Conservation (phyloP, 2,113 vertebrate species). For the Rafetus swinhoei region DNA sequence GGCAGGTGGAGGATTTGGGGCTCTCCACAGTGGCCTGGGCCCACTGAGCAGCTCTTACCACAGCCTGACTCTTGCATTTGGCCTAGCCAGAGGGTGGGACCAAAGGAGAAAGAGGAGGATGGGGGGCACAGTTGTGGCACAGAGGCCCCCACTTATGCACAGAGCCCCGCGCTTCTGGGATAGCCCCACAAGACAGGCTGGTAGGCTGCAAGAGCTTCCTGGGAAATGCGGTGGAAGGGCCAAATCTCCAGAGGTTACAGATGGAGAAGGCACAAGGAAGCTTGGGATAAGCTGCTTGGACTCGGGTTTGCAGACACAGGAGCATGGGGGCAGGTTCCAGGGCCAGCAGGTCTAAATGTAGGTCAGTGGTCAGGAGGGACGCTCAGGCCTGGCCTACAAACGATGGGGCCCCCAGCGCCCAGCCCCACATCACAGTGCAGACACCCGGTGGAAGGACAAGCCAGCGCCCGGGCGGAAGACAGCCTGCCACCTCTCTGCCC, state of each 20-base stretch:
- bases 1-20: too few species aligned
- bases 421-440: neutral
- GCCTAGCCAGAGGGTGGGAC: neutral
- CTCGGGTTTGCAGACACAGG: neutral
- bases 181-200: neutral
- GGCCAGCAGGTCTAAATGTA: neutral
- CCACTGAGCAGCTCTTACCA: too few species aligned
- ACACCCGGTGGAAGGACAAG: neutral
- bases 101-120: too few species aligned
- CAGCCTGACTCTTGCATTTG: too few species aligned
- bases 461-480: neutral
- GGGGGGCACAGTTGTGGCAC: neutral
- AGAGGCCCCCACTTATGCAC: neutral
- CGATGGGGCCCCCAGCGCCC: neutral
- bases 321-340: neutral
- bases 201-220: neutral
- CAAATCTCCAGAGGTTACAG: neutral
- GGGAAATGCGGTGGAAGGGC: neutral
- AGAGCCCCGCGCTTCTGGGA: too few species aligned
- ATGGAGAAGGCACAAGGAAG: neutral
- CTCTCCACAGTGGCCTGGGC: too few species aligned
- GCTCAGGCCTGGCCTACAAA: neutral
- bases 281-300: neutral
- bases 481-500: neutral
- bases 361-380: neutral